Base-by-base conservation (phyloP, 1,140 invertebrate genomes). In the Heliconius eleuchia region DNA sequence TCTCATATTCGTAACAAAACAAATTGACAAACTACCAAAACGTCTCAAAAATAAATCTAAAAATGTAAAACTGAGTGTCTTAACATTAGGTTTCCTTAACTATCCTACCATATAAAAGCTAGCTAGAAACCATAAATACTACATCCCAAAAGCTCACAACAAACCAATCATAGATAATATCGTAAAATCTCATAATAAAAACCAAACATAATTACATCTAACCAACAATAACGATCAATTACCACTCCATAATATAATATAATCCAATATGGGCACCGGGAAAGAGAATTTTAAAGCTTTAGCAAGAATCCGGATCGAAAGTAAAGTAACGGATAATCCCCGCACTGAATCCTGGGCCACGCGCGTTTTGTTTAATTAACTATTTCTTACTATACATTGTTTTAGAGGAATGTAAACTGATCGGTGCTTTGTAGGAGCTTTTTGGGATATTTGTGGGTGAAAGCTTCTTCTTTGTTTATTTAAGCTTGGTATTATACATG, bases 331-430 rank as follows among this genome's bases (percentile, higher is more conserved):
- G 73, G 81, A 81, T 84, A 84, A 84, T 84, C 83, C 81, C 19
- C 76, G 75, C 18, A 52, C 30, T 55, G 70, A 70, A 75, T 78
- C 83, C 77, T 55, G 50, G 73, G 76, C 81, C 83, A 83, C 82
- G 83, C 83, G 78, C 82, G 82, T 77, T 82, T 70, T 81, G 79
- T 84, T 83, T 84, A 84, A 84, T 84, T 84, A 84, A 81, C 80
- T 79, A 77, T 80, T 80, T 78, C 83, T 82, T 82, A 79, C 76
- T 73, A 55, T 42, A 73, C 66, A 83, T 82, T 84, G 80, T 84
- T 84, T 79, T 66, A 74, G 79, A 52, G 81, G 81, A 82, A 77
- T 82, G 74, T 76, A 76, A 76, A 79, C 39, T 82, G 71, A 30
- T 76, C 74, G 57, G 57, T 42, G 18, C 42, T n/a, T 75, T 60